phyloP scores from a whole-genome alignment of 2,113 vertebrate genomes.

The Pao palembangensis region DNA sequence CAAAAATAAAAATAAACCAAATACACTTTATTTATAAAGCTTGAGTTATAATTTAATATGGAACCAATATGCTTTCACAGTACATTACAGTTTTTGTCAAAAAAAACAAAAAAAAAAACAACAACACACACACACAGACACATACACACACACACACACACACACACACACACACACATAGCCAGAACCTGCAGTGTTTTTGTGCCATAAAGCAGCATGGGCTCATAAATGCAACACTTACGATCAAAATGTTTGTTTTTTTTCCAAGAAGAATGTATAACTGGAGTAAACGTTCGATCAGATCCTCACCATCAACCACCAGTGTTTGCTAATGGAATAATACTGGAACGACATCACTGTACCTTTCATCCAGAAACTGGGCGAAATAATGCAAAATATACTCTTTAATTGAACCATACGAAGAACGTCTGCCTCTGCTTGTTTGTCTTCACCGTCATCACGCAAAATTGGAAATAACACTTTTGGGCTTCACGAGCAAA shows the following conservation, averaged over 20 bases:
- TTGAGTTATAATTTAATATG: slow-evolving; percentile 95
- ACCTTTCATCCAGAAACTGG: background rate
- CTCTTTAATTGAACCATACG: too few species aligned
- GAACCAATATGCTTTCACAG: slow-evolving; percentile 80
- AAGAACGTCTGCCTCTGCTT: too few species aligned
- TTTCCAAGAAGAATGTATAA: background rate
- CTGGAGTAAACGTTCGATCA: background rate
- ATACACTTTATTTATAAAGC: slow-evolving; percentile 91
- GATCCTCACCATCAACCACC: background rate
- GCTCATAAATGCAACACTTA: slow-evolving; percentile 42
- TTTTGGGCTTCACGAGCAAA: too few species aligned
- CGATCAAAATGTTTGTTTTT: slow-evolving; percentile 18
- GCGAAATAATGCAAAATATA: too few species aligned
- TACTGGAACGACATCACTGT: slow-evolving; percentile 1
- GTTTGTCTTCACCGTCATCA: too few species aligned
- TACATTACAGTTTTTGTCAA: slow-evolving; percentile 91
- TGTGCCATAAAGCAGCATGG: slow-evolving; percentile 45
- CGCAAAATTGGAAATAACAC: too few species aligned
- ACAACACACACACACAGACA: slow-evolving; percentile 63
- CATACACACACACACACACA: slow-evolving; percentile 11
- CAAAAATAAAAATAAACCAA: slow-evolving; percentile 76
- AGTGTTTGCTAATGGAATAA: slow-evolving; percentile 38
- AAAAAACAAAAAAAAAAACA: slow-evolving; percentile 91
- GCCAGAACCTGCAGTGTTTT: slow-evolving; percentile 77
- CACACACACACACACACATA: background rate